Evolutionary conservation across 2,888 invertebrate genomes (phyloP).

Genomic region (Sinotaia quadrata): DNA sequence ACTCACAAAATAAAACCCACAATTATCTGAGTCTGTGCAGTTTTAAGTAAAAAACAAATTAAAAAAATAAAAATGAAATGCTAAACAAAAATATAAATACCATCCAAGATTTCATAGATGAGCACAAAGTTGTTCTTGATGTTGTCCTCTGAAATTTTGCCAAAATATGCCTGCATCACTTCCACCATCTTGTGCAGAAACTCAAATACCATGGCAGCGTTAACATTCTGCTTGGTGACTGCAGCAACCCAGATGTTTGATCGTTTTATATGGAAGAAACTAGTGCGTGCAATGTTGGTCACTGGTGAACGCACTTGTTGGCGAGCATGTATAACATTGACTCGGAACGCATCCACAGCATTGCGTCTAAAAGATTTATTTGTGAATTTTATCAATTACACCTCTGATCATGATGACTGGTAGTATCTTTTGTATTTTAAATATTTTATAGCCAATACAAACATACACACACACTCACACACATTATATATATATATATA

Average conservation of each 20-base stretch:
- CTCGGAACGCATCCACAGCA: conserved; percentile 99
- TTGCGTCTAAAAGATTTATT: conserved; percentile 81
- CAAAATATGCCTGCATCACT: conserved; percentile 99
- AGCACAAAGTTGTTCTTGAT: conserved; percentile 99
- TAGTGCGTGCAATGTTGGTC: conserved; percentile 98
- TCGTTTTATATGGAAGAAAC: conserved; percentile 98
- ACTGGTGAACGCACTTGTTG: conserved; percentile 97
- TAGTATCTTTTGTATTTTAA: too few species aligned
- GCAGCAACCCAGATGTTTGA: conserved; percentile 99
- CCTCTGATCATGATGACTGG: too few species aligned
- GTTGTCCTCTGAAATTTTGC: conserved; percentile 99
- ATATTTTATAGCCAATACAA: too few species aligned
- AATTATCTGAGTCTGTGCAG: too few species aligned
- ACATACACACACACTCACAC: too few species aligned
- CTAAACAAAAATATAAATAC: too few species aligned
- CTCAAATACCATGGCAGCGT: conserved; percentile 99
- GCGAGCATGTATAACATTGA: conserved; percentile 99
- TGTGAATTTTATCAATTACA: too few species aligned
- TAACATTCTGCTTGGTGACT: conserved; percentile 99
- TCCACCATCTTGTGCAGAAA: conserved; percentile 92
- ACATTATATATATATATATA: too few species aligned
- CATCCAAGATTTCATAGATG: conserved; percentile 98
- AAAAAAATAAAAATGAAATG: too few species aligned
- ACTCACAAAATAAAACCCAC: too few species aligned
- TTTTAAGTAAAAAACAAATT: too few species aligned